Evolutionary conservation across 1,140 invertebrate species (phyloP), one percentile per base, ranked within the genome.

Genomic region (Leptestheria dahalacensis): DNA sequence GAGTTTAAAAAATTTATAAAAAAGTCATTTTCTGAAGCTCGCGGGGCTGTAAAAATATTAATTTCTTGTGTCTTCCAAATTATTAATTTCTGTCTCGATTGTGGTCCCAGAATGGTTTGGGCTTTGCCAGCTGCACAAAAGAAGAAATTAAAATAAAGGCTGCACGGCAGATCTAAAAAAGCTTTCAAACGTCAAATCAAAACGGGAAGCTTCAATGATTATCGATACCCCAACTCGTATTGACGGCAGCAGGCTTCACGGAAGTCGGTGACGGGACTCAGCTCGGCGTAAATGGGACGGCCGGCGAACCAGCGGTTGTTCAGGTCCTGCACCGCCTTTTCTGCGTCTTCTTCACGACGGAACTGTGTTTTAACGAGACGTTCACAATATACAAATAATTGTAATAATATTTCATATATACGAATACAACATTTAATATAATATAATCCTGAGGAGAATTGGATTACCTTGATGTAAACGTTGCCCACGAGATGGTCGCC

Each of bases 291-390:
- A 50, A 99, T 91, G 0, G 96, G 94, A n/a, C 93, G 79, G 1
- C 93, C 93, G 64, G 94, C 94, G 75, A 99, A 99, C 96, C 96
- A 99, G 62, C 96, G 81, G 71, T 98, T 97, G 71, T 98, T 98
- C 46, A 99, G 77, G 71, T 97, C 95, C 66, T 86, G 88, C 0
- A 96, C 91, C 23, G 92, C 93, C 68, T 90, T 90, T 71, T 99
- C 95, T 2, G 96, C 95, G 78, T 98, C 94, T 71, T 97, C 94
- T 74, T 99, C 96, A 65, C 87, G 81, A n/a, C 91, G 84, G 73
- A 97, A 99, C 84, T 91, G n/a, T n/a, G n/a, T n/a, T n/a, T n/a
- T n/a, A n/a, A n/a, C n/a, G n/a, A n/a, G n/a, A n/a, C n/a, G n/a
- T n/a, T n/a, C n/a, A n/a, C n/a, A n/a, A n/a, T n/a, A n/a, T n/a